Conservation (phyloP, 2,797 vertebrate genomes). For the Alca torda region DNA sequence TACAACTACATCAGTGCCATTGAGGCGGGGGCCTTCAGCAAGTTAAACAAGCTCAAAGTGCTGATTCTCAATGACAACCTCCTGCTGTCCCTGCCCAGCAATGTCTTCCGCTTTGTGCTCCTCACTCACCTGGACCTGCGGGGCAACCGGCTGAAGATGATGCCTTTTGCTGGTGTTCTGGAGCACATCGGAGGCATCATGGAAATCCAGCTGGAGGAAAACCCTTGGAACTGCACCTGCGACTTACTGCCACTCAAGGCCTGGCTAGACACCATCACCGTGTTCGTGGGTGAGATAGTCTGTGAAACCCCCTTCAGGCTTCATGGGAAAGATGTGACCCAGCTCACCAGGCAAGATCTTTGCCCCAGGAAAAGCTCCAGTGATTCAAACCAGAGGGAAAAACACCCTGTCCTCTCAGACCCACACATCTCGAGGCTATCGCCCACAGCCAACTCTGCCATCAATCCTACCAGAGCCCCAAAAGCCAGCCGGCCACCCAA, state of each 20-base stretch:
- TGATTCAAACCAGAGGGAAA: conserved; percentile 80
- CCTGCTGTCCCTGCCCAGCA: conserved; percentile 90
- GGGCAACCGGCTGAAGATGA: conserved; percentile 92
- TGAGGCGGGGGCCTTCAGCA: conserved; percentile 92
- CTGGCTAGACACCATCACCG: conserved; percentile 96
- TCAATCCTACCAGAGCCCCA: conserved; percentile 85
- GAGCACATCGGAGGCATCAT: conserved; percentile 98
- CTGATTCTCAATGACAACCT: conserved; percentile 98
- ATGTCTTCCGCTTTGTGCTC: conserved; percentile 97
- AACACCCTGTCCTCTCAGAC: conserved; percentile 82
- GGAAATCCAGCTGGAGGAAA: conserved; percentile 98
- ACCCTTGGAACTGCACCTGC: conserved; percentile 98
- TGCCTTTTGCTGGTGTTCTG: conserved; percentile 94
- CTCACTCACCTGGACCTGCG: conserved; percentile 97
- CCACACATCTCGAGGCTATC: conserved; percentile 82
- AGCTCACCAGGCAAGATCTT: conserved; percentile 94
- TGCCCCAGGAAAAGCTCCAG: conserved; percentile 89
- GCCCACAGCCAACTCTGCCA: conserved; percentile 86
- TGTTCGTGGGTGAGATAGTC: conserved; percentile 95
- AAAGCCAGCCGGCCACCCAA: conserved; percentile 94
- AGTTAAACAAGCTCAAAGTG: conserved; percentile 96
- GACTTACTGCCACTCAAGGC: conserved; percentile 95
- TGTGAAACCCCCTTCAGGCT: conserved; percentile 96
- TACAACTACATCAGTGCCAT: conserved; percentile 97
- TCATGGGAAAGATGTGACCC: conserved; percentile 95